phyloP scores from a whole-genome alignment of 1,140 invertebrate species.

The Drosophila nebulosa region DNA sequence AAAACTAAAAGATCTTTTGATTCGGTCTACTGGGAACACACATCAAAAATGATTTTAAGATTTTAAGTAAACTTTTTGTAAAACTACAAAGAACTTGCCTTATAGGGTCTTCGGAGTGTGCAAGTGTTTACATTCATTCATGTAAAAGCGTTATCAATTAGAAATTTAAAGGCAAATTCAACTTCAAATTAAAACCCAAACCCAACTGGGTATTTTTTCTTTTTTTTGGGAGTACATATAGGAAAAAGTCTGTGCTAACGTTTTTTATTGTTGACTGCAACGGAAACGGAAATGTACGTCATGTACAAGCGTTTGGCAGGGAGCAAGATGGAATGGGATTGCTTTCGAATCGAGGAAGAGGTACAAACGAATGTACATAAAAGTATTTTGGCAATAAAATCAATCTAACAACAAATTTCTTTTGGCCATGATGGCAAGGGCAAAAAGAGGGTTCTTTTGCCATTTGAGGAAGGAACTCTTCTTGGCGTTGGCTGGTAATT shows the following conservation, averaged over 20 bases:
- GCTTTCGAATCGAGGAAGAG: no score
- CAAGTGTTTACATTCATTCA: no score
- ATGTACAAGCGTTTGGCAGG: conserved; percentile 61
- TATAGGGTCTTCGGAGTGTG: no score
- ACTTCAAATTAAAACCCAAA: background rate
- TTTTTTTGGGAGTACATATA: conserved; percentile 6
- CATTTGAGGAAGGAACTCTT: conserved; percentile 29
- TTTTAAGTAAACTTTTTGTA: no score
- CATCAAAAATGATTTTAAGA: no score
- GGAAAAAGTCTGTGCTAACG: conserved; percentile 10
- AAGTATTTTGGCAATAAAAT: conserved; percentile 57
- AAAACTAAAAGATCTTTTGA: no score
- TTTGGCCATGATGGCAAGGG: background rate
- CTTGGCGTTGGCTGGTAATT: conserved; percentile 61
- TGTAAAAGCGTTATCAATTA: no score
- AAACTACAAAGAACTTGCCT: no score
- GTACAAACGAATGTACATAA: background rate
- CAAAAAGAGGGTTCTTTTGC: conserved; percentile 19
- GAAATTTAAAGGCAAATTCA: background rate
- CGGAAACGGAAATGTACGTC: conserved; percentile 76
- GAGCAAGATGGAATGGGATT: conserved; percentile 34
- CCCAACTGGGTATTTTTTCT: no score
- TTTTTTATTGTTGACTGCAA: conserved; percentile 38
- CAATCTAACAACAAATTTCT: conserved; percentile 74
- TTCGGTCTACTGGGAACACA: no score